Evolutionary conservation across 2,797 vertebrate species (phyloP), one percentile per base, ranked within the genome.

Genomic region (Hypotaenidia okinawae): DNA sequence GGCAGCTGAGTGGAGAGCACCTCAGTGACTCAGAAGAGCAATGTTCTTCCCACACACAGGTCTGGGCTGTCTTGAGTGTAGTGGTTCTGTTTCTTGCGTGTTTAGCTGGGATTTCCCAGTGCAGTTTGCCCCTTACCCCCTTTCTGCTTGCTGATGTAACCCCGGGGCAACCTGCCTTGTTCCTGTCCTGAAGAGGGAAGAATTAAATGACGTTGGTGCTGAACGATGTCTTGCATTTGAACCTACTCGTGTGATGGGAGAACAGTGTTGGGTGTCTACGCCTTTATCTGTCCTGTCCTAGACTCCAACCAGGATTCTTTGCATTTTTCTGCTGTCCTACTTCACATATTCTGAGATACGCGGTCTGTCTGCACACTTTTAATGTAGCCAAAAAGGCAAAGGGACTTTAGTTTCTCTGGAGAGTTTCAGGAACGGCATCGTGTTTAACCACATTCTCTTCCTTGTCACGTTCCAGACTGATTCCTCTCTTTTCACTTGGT

Each of bases 181-280:
- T 95, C 93, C 74, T 90, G 63, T 94, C 87, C 93, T 94, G 84
- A 90, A 80, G 92, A 91, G 95, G 79, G 94, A 97, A 95, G 89
- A 96, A 97, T 97, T 97, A 97, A 97, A 97, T 89, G 90, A 93
- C 93, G 94, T 93, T 96, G 95, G 96, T 97, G 95, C 95, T 96
- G 93, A 96, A 41, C 28, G 69, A 75, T 73, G 81, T 89, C 80
- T 93, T 94, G 64, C 4, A 28, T 89, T 94, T 58, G 63, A 94
- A 47, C 73, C 37, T 87, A 32, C 62, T 84, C 73, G 23, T 55
- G 61, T 79, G 75, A 74, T 33, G 19, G 57, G 62, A 85, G 72
- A 33, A 1, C n/a, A n/a, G 10, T 57, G 11, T 13, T 63, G 66
- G 63, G 77, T 84, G 43, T 74, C 61, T 43, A 1, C 0, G 0